Base-by-base conservation (phyloP, 2,888 invertebrate species). In the Auanema sp. region DNA sequence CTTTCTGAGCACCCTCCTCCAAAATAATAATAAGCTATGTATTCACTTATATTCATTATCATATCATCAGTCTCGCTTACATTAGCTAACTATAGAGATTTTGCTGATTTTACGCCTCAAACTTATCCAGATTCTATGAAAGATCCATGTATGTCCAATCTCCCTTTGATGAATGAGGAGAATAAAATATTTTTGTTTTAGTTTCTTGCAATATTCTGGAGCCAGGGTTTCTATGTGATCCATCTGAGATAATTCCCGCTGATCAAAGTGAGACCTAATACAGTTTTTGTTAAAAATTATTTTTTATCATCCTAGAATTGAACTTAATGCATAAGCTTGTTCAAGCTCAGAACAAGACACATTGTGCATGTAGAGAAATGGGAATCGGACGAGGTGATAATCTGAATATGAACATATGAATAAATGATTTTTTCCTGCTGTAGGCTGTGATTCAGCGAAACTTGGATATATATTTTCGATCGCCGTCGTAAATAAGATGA, bases 41-140 rank as follows among this genome's bases (percentile, higher is more conserved):
- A 18, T 47, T 47, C 21, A 5, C 18, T 47, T 18, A 47, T 47
- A 21, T 47, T 47, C 21, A 16, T 18, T 6, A 47, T 10, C 3
- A 5, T 21, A 16, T 18, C 16, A 47, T 47, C 4, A 3, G 6
- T 21, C 47, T 21, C 47, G 8, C 8, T 18, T 5, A 18, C 47
- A 47, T 18, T 47, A 16, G 21, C 16, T 33, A 33, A 33, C 8
- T 33, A 33, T 33, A 33, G 8, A 5, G 33, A 33, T 33, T 62
- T 57, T 33, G 6, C 5, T 16, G 51, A 50, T 23, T 62, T 56
- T 41, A 57, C 62, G 56, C 62, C 62, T 1, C 50, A 62, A 52
- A 62, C 62, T 18, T 62, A 62, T 40, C 62, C 62, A 12, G 57
- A 62, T 24, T 62, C 62, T 16, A n/a, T 57, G 21, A 41, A 41